Base-by-base conservation (phyloP, 2,113 vertebrate species). In the Melanerpes aurifrons region DNA sequence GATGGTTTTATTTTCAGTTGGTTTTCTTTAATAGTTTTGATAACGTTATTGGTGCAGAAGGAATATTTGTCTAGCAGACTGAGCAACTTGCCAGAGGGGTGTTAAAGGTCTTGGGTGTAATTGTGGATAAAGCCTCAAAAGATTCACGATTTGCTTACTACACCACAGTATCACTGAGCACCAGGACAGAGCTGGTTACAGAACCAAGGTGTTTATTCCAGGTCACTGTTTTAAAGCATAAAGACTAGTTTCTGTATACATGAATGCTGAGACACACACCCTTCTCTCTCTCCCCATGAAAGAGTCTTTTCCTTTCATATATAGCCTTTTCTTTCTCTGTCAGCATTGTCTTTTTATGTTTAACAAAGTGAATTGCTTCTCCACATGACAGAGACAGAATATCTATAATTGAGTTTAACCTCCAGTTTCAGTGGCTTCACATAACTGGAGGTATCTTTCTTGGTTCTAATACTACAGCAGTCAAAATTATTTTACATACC, bases 1-100 rank as follows among this genome's bases (percentile, higher is more conserved):
- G 93, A 89, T 79, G 43, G 85, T 87, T 97, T 97, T 96, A 94
- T 96, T 97, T 97, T 95, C 88, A 82, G 93, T 94, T 66, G 61
- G 69, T 68, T 94, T 86, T 92, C 54, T 82, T 94, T 91, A 97
- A 82, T 84, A 75, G 50, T 71, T 94, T 77, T 96, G 18, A 89
- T 87, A 56, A 43, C 25, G 31, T 86, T 85, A 84, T 73, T 56
- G 66, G 18, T 87, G 75, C 0, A 0, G 83, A 92, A 93, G 77
- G 78, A 93, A 72, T 66, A 78, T 43, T 43, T 88, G 77, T 64
- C 80, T 80, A 78, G 75, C 84, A 62, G 74, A 19, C 48, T 45
- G 48, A 83, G 77, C 24, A 31, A 35, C 59, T 47, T 92, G 81
- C 86, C 74, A 82, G 68, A 93, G 89, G 45, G 71, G 35, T 70